phyloP scores from a whole-genome alignment of 2,113 vertebrate species.

The Muscicapa adusta region DNA sequence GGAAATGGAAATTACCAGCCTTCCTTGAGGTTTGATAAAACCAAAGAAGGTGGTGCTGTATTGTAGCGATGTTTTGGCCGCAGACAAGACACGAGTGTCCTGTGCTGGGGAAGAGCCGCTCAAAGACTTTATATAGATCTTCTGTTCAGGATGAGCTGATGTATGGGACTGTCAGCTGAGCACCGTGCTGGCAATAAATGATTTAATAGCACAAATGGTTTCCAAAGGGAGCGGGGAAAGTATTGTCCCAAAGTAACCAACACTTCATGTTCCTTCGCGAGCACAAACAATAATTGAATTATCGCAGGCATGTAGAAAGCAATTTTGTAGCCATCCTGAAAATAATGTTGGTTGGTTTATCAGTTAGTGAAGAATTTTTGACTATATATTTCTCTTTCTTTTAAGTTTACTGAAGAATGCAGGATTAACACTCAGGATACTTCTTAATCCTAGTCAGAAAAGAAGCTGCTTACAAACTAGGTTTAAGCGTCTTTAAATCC shows the following conservation, averaged over 20 bases:
- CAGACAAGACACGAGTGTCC: rapidly evolving
- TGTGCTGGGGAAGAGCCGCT: not conserved
- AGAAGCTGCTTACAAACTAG: not conserved
- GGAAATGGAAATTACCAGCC: constrained; percentile 31
- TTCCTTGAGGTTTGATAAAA: not conserved
- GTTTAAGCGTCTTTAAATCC: not conserved
- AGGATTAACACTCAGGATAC: not conserved
- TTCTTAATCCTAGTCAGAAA: not conserved
- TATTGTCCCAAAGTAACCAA: not conserved
- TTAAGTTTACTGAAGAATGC: not conserved
- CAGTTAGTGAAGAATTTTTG: not conserved
- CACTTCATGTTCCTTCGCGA: not conserved
- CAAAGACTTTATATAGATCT: not conserved
- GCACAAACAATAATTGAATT: not conserved
- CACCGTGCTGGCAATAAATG: not conserved
- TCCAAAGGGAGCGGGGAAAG: not conserved
- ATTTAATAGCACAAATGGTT: not conserved
- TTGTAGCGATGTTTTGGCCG: not conserved
- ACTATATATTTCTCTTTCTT: not conserved
- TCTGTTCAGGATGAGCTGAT: not conserved
- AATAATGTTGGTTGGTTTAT: not conserved
- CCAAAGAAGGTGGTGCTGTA: not conserved
- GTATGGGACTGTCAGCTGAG: not conserved
- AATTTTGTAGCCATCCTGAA: not conserved
- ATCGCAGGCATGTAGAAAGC: not conserved